Conservation (phyloP, 2,113 vertebrate genomes). For the Glaucidium brasilianum region DNA sequence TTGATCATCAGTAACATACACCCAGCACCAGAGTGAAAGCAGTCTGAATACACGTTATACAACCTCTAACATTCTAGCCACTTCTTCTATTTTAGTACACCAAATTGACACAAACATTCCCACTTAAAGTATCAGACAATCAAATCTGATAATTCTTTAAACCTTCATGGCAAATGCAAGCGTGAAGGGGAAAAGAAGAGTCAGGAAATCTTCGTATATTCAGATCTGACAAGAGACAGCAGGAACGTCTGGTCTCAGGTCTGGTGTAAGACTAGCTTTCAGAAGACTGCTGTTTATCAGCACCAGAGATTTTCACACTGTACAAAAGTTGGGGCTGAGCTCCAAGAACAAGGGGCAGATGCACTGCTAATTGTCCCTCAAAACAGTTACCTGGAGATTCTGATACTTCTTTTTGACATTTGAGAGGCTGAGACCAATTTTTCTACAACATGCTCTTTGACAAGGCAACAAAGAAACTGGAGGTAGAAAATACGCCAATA, state of each 20-base stretch:
- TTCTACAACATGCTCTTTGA: neutral
- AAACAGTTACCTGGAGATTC: neutral
- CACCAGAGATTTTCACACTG: neutral
- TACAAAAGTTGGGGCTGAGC: neutral
- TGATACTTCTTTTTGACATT: neutral
- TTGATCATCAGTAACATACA: neutral
- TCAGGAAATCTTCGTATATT: neutral
- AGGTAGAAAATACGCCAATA: neutral
- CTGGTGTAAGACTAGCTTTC: neutral
- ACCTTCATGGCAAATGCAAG: neutral
- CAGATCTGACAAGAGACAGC: neutral
- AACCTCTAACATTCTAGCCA: neutral
- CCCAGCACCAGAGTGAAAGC: neutral
- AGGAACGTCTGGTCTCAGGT: neutral
- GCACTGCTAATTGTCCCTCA: neutral
- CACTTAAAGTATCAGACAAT: neutral
- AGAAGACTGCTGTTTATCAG: neutral
- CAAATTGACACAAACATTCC: neutral
- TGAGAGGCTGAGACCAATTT: neutral
- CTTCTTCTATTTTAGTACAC: neutral
- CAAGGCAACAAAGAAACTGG: neutral
- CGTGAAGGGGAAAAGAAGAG: neutral
- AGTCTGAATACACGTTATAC: neutral
- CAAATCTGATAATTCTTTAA: neutral
- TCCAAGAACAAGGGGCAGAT: neutral